Evolutionary conservation across 1,140 invertebrate genomes (phyloP).

Genomic region (Megalonaias nervosa): DNA sequence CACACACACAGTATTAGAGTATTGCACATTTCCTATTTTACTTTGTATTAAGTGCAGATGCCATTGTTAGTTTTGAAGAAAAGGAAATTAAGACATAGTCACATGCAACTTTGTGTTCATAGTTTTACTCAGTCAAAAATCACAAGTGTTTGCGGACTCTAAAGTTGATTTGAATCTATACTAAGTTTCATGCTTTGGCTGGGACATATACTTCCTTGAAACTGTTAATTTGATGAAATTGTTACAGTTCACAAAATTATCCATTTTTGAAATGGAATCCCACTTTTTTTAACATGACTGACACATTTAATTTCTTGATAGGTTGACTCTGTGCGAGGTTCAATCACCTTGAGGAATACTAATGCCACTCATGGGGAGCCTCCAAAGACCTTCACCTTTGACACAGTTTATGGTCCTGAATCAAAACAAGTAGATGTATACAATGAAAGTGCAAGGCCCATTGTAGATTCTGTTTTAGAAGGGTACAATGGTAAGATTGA

Average conservation of each 20-base stretch:
- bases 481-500: conserved; percentile 88
- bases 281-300: not conserved
- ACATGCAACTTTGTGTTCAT: not conserved
- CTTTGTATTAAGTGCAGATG: no score
- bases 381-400: conserved; percentile 92
- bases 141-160: not conserved
- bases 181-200: not conserved
- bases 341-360: conserved; percentile 85
- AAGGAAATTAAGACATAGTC: not conserved
- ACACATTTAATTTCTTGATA: conserved; percentile 33
- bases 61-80: no score
- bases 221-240: not conserved
- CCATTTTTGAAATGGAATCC: not conserved
- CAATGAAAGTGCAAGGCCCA: conserved; percentile 87
- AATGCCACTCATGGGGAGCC: conserved; percentile 70
- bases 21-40: no score
- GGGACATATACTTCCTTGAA: not conserved
- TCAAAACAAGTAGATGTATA: conserved; percentile 89
- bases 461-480: conserved; percentile 94
- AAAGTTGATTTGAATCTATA: not conserved
- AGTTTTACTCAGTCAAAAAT: not conserved
- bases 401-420: conserved; percentile 75
- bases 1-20: no score
- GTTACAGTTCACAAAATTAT: no score
- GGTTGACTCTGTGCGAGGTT: conserved; percentile 83